Evolutionary conservation across 2,888 invertebrate species (phyloP), one percentile per base, ranked within the genome.

Genomic region (Latrodectus hesperus): DNA sequence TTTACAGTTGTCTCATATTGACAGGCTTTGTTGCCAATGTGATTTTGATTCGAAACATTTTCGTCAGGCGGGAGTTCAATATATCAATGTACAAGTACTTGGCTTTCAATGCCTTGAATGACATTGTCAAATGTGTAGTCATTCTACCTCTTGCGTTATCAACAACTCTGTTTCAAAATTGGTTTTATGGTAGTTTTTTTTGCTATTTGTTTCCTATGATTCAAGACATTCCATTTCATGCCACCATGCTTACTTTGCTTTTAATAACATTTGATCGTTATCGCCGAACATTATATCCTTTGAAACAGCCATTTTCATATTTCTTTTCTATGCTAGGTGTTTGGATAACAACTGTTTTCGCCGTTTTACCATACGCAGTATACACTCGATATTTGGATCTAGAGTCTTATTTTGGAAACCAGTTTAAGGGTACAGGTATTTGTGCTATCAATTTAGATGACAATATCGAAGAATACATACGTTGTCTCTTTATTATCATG

Each of bases 171-270:
- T 93, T 95, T 86, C 94, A 95, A 91, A 95, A 95, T 91, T 95
- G 95, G 95, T 93, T 95, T 88, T 94, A 95, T 90, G 95, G 95
- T 10, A 94, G 95, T 90, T 94, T 95, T 90, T 91, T 95, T 88
- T 96, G 96, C 92, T 95, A 94, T 91, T 95, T 95, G 91, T 91
- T 95, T 90, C 95, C 96, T 0, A 95, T 96, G 94, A 91, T 95
- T 90, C 96, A 95, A 94, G 95, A 95, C 91, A 94, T 95, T 90
- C 95, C 95, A 3, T 92, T 95, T 79, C 95, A 96, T 91, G 95
- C 95, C 77, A 94, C 94, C 26, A 95, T 95, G 93, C 93, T 95
- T 91, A 95, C 95, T 55, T 95, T 95, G 91, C 92, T 95, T 49
- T 92, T 95, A 90, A 94, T 95, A 90, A 95, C 95, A 38, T 94